phyloP scores from a whole-genome alignment of 2,888 invertebrate species.

The Orthosia gothica region DNA sequence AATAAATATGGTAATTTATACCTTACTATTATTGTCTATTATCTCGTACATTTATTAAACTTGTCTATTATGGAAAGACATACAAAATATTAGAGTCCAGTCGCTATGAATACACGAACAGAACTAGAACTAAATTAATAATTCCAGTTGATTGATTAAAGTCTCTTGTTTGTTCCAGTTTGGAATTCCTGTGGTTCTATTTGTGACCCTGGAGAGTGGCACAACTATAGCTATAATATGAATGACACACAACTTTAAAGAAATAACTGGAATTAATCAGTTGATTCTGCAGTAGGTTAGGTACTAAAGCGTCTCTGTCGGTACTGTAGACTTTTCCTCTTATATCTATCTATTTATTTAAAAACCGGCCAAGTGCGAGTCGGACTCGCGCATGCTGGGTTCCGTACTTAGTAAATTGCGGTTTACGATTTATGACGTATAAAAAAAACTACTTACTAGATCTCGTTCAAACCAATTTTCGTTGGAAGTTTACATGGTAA shows the following conservation, averaged over 20 bases:
- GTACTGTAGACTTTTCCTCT: background rate
- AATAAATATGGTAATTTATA: background rate
- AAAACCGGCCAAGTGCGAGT: too few relatives aligned
- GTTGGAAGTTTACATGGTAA: too few relatives aligned
- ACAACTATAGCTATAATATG: background rate
- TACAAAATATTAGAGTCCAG: slow-evolving; percentile 11
- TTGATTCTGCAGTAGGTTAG: background rate
- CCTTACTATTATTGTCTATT: background rate
- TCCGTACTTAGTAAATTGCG: too few relatives aligned
- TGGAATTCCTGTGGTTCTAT: slow-evolving; percentile 52
- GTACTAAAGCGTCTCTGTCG: background rate
- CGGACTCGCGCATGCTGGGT: too few relatives aligned
- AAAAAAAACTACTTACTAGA: too few relatives aligned
- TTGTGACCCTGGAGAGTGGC: slow-evolving; percentile 38
- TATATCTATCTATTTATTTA: too few relatives aligned
- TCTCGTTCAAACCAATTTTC: too few relatives aligned
- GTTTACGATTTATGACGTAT: too few relatives aligned
- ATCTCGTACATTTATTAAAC: background rate
- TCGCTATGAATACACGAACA: slow-evolving; percentile 28
- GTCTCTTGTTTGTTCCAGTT: slow-evolving; percentile 38
- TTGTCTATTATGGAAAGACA: slow-evolving; percentile 2
- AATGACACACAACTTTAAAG: slow-evolving; percentile 1
- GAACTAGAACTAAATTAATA: slow-evolving; percentile 49
- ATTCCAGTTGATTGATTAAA: slow-evolving; percentile 46
- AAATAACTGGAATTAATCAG: slow-evolving; percentile 10